These are phyloP conservation scores for Anableps anableps DNA, from an alignment of 2,797 vertebrate species.

Conservation along the genomic window DNA sequence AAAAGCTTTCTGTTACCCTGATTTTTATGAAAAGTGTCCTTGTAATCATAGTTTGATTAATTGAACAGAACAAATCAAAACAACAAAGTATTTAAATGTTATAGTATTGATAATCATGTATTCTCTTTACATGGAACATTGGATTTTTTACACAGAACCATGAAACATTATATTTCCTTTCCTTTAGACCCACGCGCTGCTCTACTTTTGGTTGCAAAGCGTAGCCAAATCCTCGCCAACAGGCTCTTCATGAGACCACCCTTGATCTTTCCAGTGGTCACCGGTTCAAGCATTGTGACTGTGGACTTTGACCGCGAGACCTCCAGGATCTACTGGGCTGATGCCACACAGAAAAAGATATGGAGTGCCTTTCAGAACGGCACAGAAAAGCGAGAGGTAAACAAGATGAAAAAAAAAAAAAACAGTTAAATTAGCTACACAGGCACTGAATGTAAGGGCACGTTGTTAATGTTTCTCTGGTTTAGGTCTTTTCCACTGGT, in stretches of 20 bases:
- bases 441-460: neutral
- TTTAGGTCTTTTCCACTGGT: conserved; percentile 77
- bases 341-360: conserved; percentile 88
- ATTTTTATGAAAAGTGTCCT: neutral
- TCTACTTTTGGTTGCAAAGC: conserved; percentile 87
- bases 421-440: neutral
- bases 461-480: neutral
- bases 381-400: conserved; percentile 86
- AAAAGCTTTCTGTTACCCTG: neutral
- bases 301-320: conserved; percentile 90
- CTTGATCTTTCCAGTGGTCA: conserved; percentile 79
- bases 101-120: neutral
- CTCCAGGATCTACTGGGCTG: conserved; percentile 91
- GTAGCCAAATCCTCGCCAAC: conserved; percentile 86
- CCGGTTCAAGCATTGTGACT: conserved; percentile 85
- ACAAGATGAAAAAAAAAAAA: conserved; percentile 22
- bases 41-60: neutral
- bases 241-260: conserved; percentile 83
- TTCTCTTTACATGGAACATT: neutral
- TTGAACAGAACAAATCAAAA: neutral
- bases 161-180: conserved; percentile 7
- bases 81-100: neutral
- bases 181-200: conserved; percentile 80
- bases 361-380: conserved; percentile 89
- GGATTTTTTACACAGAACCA: neutral